Evolutionary conservation across 2,888 invertebrate species (phyloP), one percentile per base, ranked within the genome.

Genomic region (Andrena bicolor): DNA sequence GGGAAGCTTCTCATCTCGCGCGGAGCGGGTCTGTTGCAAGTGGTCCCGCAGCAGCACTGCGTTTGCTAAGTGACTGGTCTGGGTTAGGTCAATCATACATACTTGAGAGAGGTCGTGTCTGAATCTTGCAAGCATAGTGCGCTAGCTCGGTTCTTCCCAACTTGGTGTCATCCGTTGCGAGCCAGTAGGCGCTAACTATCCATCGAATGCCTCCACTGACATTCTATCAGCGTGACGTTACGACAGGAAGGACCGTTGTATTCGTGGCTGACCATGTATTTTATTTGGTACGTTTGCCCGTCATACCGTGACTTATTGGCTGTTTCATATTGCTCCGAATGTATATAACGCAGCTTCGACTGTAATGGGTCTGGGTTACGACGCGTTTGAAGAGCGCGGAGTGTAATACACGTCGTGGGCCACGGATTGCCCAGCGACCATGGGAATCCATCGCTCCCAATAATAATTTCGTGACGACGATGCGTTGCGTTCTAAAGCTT

Each of bases 51-150:
- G 83, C 82, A 84, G 81, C 83, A 84, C 82, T 82, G 83, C 87
- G 89, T 91, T 92, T 92, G 90, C 90, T 89, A 88, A 90, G 91
- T 90, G 91, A 92, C 91, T 92, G 90, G 90, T 41, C 41, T 41
- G 41, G 41, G 41, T 41, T 16, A 16, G 41, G 41, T 90, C 91
- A 91, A 92, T 92, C 89, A 89, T 91, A 89, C 90, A 90, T 91
- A 90, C 84, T 85, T 82, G 85, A 89, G 85, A 80, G 90, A 88
- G 89, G 86, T 89, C 87, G 87, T 85, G 87, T 90, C 89, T 90
- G 90, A 89, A 85, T 90, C 86, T 86, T 86, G 89, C 92, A 89
- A 90, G 91, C 91, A 92, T 89, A 90, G 83, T 88, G 80, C 56
- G 16, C 72, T 41, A 26, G 80, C 83, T 64, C 66, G 30, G 79